Base-by-base conservation (phyloP, 2,888 invertebrate species). In the Pilophorus perplexus region DNA sequence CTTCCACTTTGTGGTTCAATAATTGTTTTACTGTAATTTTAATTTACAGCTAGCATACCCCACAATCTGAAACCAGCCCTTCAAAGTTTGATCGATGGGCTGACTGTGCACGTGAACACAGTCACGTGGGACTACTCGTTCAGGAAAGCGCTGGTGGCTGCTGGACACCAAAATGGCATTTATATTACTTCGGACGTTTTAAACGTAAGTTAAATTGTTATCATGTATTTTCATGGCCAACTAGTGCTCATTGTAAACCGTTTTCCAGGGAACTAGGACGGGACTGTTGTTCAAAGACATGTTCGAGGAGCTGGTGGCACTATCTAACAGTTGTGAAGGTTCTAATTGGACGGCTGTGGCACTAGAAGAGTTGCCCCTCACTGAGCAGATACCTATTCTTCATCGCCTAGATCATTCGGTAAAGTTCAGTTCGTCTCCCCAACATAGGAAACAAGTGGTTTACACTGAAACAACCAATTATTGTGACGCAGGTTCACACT, bases 331-430 rank as follows among this genome's bases (percentile, higher is more conserved):
- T 72, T 90, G 87, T 73, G 87, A 88, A 74, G 84, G 86, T 1
- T 85, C 85, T 73, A 86, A 87, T 71, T 87, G 86, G 81, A 84
- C 59, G 74, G 78, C 89, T n/a, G 85, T 87, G 72, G 85, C 89
- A 38, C 59, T 73, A 12, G 73, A 73, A 59, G 72, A 74, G 72
- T 76, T 90, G 67, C 89, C 90, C 0, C 81, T 90, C 25, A 88
- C 90, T 0, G 90, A 91, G 74, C 90, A 91, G 77, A 90, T 91
- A 75, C 87, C 90, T 1, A 85, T 89, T 22, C 77, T 88, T 40
- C 88, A 88, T 76, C 80, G 87, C 75, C 79, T 88, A 72, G 75
- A 75, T 59, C 75, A 75, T 59, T 74, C 75, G 3, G 70, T 68
- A 68, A 38, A 42, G 4, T 1, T 16, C 5, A n/a, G n/a, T n/a